phyloP scores from a whole-genome alignment of 2,888 invertebrate genomes.

The Meganola albula region DNA sequence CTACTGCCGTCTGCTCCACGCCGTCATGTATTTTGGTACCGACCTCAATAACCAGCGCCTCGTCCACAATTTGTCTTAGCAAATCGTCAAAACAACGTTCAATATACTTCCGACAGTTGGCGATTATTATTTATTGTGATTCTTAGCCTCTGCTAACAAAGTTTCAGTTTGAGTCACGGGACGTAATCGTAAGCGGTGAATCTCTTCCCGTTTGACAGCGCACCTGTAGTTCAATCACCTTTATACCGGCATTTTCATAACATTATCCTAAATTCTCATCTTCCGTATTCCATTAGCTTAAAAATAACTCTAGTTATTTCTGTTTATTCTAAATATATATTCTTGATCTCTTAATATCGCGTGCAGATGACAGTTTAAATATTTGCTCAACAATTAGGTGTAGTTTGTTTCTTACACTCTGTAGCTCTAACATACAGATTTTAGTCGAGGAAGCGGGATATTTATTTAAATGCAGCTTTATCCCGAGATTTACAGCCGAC shows the following conservation, averaged over 20 bases:
- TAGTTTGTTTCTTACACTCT: constrained; percentile 6
- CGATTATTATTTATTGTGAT: constrained; percentile 44
- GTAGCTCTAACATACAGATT: constrained; percentile 3
- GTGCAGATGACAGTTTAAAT: constrained; percentile 6
- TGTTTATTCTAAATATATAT: constrained; percentile 9
- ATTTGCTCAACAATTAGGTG: constrained; percentile 10
- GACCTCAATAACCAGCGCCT: constrained; percentile 72
- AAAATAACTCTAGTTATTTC: constrained; percentile 18
- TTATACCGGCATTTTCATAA: constrained; percentile 19
- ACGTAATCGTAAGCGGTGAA: constrained; percentile 28
- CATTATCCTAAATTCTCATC: constrained; percentile 27
- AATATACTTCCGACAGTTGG: constrained; percentile 57
- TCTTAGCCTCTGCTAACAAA: constrained; percentile 25
- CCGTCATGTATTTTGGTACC: constrained; percentile 73
- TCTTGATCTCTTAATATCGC: constrained; percentile 15
- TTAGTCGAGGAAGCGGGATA: constrained; percentile 25
- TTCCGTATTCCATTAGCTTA: constrained; percentile 19
- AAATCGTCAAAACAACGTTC: constrained; percentile 66
- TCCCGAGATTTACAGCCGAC: constrained; percentile 42
- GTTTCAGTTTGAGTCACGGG: no score
- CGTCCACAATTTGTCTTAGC: constrained; percentile 72
- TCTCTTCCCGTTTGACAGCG: constrained; percentile 13
- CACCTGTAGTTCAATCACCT: constrained; percentile 24
- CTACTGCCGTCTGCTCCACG: constrained; percentile 65
- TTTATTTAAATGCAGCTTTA: constrained; percentile 44